Conservation (phyloP, 2,888 invertebrate genomes). For the Encarsia formosa region DNA sequence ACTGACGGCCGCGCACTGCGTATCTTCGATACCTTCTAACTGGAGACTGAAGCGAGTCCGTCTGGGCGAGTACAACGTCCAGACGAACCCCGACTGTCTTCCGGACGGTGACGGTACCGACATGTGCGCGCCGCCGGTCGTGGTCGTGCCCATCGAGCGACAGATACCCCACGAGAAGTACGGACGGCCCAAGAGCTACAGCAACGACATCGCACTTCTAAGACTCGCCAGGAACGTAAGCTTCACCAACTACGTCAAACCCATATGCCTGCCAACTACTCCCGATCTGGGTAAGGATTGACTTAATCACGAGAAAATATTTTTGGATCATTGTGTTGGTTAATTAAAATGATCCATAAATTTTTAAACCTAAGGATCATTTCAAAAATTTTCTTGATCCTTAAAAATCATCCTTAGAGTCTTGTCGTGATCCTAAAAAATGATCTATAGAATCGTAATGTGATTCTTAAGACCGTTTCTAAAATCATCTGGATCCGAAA, state of each 20-base stretch:
- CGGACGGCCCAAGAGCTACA: conserved; percentile 55
- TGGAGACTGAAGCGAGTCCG: conserved; percentile 64
- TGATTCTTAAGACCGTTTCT: too few relatives aligned
- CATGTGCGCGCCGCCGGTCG: conserved; percentile 58
- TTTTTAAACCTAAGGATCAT: too few relatives aligned
- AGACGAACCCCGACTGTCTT: conserved; percentile 61
- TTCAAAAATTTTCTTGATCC: too few relatives aligned
- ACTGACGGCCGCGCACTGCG: conserved; percentile 72
- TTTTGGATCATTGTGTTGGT: too few relatives aligned
- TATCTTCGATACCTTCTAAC: conserved; percentile 62
- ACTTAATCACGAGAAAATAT: too few relatives aligned
- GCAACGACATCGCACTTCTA: conserved; percentile 70
- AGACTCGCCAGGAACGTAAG: conserved; percentile 57
- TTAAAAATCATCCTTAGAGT: too few relatives aligned
- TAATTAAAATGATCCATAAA: too few relatives aligned
- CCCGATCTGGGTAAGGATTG: too few relatives aligned
- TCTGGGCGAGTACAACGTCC: conserved; percentile 66
- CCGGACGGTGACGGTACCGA: conserved; percentile 40
- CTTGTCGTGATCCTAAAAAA: too few relatives aligned
- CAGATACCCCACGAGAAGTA: neutral
- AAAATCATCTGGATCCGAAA: too few relatives aligned
- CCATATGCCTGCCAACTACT: conserved; percentile 62
- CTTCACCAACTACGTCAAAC: conserved; percentile 58
- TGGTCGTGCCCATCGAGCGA: conserved; percentile 60
- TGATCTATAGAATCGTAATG: too few relatives aligned